Conservation (phyloP, 2,888 invertebrate genomes). For the Noctua pronuba region DNA sequence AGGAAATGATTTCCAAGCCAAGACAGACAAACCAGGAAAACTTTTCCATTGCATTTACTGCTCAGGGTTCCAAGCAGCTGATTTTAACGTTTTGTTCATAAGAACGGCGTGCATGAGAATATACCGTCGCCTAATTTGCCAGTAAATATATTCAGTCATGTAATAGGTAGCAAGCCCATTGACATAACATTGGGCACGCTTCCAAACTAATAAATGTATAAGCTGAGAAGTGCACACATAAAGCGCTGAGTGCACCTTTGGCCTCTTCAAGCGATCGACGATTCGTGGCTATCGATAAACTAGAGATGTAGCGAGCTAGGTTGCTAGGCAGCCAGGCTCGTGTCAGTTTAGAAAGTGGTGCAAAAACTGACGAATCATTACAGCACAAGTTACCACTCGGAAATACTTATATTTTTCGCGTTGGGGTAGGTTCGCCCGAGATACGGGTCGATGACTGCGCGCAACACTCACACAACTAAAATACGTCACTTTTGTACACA, state of each 20-base stretch:
- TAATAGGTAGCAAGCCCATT: conserved; percentile 17
- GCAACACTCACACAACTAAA: conserved; percentile 68
- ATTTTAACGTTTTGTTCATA: background rate
- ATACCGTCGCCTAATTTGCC: background rate
- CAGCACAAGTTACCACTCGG: conserved; percentile 56
- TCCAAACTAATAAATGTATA: conserved; percentile 39
- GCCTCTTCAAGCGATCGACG: conserved; percentile 16
- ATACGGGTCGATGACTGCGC: conserved; percentile 85
- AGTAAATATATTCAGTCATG: conserved; percentile 16
- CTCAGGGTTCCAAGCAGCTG: background rate
- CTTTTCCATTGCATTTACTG: background rate
- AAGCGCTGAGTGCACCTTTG: conserved; percentile 24
- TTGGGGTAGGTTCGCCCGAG: conserved; percentile 87
- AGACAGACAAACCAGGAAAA: background rate
- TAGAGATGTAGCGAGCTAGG: conserved; percentile 12
- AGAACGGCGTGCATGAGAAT: background rate
- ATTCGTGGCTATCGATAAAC: conserved; percentile 8
- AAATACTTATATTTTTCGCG: conserved; percentile 79
- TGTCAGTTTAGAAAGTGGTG: conserved; percentile 60
- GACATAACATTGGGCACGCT: conserved; percentile 44
- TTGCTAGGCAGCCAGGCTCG: background rate
- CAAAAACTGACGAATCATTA: conserved; percentile 43
- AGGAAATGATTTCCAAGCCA: background rate
- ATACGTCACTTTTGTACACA: conserved; percentile 69
- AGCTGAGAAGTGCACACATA: conserved; percentile 30